Evolutionary conservation across 2,888 invertebrate species (phyloP).

Genomic region (Torymus texanus): DNA sequence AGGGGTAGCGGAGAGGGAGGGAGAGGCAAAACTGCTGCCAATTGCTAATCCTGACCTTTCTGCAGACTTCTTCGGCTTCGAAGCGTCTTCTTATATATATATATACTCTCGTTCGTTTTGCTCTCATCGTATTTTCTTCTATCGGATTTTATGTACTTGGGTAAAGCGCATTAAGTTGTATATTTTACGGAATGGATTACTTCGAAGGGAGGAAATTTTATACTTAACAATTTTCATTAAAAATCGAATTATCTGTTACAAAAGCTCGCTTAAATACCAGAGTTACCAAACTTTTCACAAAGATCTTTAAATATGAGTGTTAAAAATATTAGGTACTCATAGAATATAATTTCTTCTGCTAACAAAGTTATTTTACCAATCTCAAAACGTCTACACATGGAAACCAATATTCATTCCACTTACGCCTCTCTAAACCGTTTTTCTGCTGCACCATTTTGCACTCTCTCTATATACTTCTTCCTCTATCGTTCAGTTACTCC

Average conservation of each 20-base stretch:
- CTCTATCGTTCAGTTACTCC: conserved; percentile 51
- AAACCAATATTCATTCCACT: too few species aligned
- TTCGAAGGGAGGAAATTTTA: conserved; percentile 3
- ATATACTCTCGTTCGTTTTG: conserved; percentile 21
- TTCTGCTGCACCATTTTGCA: neutral
- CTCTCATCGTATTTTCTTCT: neutral
- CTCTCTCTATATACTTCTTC: neutral
- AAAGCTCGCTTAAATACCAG: too few species aligned
- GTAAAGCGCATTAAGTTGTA: neutral
- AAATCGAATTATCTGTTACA: too few species aligned
- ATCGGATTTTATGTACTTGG: neutral
- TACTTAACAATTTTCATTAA: neutral
- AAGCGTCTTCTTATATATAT: conserved; percentile 15
- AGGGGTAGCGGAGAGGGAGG: neutral
- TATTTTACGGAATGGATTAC: conserved; percentile 1
- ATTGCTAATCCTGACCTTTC: conserved; percentile 53
- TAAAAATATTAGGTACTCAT: too few species aligned
- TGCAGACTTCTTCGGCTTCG: neutral
- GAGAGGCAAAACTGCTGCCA: conserved; percentile 36
- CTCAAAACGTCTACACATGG: too few species aligned
- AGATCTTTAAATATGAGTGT: too few species aligned
- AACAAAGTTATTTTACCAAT: too few species aligned
- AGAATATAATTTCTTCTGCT: too few species aligned
- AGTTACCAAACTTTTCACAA: too few species aligned
- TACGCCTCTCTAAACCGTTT: too few species aligned